Base-by-base conservation (phyloP, 2,888 invertebrate genomes). In the Melanchra persicariae region DNA sequence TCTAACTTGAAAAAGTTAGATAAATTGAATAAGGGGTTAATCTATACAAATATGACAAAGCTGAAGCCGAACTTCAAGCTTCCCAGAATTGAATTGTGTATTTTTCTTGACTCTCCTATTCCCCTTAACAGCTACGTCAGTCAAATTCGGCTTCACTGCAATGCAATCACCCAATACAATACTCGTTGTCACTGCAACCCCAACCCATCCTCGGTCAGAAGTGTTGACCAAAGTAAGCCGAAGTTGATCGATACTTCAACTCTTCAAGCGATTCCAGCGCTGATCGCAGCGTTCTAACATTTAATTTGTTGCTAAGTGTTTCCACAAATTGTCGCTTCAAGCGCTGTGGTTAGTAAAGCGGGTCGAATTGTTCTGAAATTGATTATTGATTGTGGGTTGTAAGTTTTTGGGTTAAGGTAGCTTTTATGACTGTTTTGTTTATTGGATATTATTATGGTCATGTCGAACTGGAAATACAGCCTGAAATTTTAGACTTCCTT, bases 271-370 rank as follows among this genome's bases (percentile, higher is more conserved):
- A 37, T 61, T 61, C 37, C 52, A 72, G 64, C 64, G 43, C 65
- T 73, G 81, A 76, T 79, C 51, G 68, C 67, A 68, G 57, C 51
- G 61, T 63, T 58, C 69, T 62, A 70, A 37, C 52, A 26, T 78
- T 73, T 78, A 84, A 82, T 82, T 82, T 66, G 70, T 82, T 76
- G 54, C 58, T 55, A 65, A 77, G 45, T 77, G 72, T 68, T 59
- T 30, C 51, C 66, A 40, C 64, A 67, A 68, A 65, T 68, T 45
- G 66, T 79, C 67, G 62, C 26, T 62, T 63, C 1, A 34, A 55
- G 54, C 40, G 2, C 52, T 57, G 30, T 26, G 47, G 34, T 67
- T 49, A 45, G 57, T 40, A 24, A 12, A 59, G 26, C 10, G 17
- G n/a, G 37, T 71, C 71, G 10, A 47, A 62, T 40, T 17, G 40